A percentile compares a stretch with the other conserved stretches of the same genome.
phyloP scores from a whole-genome alignment of 2,113 vertebrate species.

The Tragulus kanchil region DNA sequence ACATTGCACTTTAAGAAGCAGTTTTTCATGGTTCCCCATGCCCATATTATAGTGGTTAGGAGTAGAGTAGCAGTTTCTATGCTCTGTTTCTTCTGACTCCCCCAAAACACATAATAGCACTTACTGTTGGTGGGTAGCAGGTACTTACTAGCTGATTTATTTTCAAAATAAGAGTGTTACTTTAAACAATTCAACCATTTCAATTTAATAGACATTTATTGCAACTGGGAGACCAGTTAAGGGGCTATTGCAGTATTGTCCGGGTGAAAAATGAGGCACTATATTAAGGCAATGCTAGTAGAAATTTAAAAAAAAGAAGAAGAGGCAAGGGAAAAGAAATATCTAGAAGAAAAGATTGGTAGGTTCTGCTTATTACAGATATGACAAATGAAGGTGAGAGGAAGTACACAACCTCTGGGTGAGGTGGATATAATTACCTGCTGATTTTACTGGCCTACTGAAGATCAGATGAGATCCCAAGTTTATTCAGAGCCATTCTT shows the following conservation, averaged over 20 bases:
- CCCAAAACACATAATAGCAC: background rate
- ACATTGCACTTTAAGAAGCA: background rate
- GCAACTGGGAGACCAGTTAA: constrained; percentile 64
- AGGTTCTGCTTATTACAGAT: constrained; percentile 2
- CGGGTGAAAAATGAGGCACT: constrained; percentile 65
- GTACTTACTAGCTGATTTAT: constrained; percentile 71
- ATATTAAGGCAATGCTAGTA: constrained; percentile 35
- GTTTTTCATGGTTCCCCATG: background rate
- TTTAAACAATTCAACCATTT: constrained; percentile 68
- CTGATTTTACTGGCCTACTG: background rate
- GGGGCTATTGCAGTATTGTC: constrained; percentile 62
- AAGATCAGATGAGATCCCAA: background rate
- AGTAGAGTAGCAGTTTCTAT: background rate
- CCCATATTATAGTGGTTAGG: background rate
- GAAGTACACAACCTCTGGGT: background rate
- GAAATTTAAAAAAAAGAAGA: background rate
- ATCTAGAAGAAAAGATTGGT: constrained; percentile 15
- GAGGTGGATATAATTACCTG: background rate
- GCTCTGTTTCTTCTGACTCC: background rate
- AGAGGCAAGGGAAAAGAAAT: background rate
- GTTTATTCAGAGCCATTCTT: background rate
- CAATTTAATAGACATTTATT: constrained; percentile 75
- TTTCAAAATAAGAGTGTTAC: constrained; percentile 69
- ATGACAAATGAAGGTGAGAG: background rate
- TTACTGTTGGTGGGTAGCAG: background rate